Conservation (phyloP, 2,113 vertebrate species). For the Cacatua alba region DNA sequence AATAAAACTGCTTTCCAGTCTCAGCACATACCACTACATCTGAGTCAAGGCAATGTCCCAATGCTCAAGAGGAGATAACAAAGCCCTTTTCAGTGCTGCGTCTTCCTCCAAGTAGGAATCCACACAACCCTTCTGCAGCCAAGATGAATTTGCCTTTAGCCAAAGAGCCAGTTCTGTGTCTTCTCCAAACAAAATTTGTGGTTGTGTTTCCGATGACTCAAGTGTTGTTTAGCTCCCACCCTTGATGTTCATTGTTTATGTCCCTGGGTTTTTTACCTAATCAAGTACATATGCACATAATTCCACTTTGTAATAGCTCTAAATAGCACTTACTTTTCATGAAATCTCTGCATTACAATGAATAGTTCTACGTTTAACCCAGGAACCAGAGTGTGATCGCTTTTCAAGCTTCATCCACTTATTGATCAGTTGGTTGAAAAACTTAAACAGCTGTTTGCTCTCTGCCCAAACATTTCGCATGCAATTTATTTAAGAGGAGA, state of each 20-base stretch:
- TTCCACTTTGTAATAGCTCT: constrained; percentile 21
- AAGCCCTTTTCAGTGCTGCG: neutral
- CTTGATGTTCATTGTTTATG: constrained; percentile 46
- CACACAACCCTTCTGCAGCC: neutral
- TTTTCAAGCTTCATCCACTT: constrained; percentile 46
- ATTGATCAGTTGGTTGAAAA: constrained; percentile 44
- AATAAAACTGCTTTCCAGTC: neutral
- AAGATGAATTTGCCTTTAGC: neutral
- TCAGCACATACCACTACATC: neutral
- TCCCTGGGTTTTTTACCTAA: constrained; percentile 27
- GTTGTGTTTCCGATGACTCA: neutral
- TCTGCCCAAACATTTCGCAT: constrained; percentile 1
- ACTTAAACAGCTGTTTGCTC: neutral
- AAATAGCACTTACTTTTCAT: neutral
- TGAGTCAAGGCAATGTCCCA: neutral
- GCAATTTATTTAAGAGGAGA: neutral
- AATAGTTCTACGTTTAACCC: neutral
- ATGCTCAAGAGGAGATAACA: neutral
- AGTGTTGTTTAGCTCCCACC: constrained; percentile 24
- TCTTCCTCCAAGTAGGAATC: neutral
- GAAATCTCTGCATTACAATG: neutral
- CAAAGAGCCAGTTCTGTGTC: neutral
- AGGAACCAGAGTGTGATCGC: neutral
- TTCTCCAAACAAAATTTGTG: neutral
- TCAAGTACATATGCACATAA: constrained; percentile 36